These are phyloP conservation scores for Gisinianus flammeolus DNA, from an alignment of 2,888 invertebrate genomes.

Conservation along the genomic window DNA sequence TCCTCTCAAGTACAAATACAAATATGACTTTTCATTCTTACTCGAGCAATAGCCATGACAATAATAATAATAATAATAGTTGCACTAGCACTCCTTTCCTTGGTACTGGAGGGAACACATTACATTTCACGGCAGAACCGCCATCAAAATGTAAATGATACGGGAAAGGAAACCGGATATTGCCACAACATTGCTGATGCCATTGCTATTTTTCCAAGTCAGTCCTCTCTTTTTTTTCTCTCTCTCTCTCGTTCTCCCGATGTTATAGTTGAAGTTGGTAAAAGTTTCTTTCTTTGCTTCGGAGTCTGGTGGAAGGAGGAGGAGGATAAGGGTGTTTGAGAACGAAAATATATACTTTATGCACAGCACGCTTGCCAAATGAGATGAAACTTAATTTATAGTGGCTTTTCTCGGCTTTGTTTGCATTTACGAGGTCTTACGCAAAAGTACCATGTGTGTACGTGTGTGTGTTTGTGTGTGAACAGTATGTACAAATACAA, in stretches of 20 bases:
- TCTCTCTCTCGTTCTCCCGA: not conserved
- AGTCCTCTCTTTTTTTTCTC: not conserved
- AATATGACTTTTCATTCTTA: constrained; percentile 5
- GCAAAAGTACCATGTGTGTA: not conserved
- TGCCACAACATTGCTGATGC: constrained; percentile 46
- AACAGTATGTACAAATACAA: too few relatives aligned
- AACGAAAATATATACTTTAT: constrained; percentile 32
- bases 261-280: not conserved
- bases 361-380: constrained; percentile 39
- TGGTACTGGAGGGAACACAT: not conserved
- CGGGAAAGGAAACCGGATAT: constrained; percentile 47
- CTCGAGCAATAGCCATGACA: not conserved
- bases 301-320: not conserved
- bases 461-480: not conserved
- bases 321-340: constrained; percentile 19
- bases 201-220: constrained; percentile 40
- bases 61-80: constrained; percentile 20
- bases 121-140: constrained; percentile 28
- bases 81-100: constrained; percentile 1
- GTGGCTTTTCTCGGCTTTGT: constrained; percentile 30
- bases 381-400: constrained; percentile 43
- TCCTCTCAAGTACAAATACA: constrained; percentile 26
- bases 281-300: not conserved
- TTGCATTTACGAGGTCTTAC: constrained; percentile 22
- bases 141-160: constrained; percentile 48